Conservation (phyloP, 2,888 invertebrate species). For the Nysson spinosus region DNA sequence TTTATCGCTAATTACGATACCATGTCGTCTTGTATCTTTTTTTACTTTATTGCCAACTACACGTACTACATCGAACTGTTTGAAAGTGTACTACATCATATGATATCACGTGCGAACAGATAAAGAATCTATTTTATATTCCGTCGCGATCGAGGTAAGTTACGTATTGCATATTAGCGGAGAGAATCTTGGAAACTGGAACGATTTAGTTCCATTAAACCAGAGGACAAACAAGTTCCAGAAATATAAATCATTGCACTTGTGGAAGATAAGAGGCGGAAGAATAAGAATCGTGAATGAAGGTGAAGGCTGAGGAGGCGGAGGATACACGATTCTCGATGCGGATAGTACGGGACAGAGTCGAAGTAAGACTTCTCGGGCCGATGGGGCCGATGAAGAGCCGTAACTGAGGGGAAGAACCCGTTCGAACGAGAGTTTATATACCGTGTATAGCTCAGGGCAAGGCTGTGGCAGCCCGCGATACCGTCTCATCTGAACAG, state of each 20-base stretch:
- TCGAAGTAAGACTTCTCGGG: conserved; percentile 57
- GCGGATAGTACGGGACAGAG: conserved; percentile 56
- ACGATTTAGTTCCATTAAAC: background rate
- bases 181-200: background rate
- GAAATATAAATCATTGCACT: conserved; percentile 26
- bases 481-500: conserved; percentile 65
- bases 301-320: conserved; percentile 45
- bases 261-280: conserved; percentile 46
- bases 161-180: no score
- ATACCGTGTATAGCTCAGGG: conserved; percentile 59
- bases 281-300: conserved; percentile 45
- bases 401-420: conserved; percentile 58
- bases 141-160: no score
- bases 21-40: background rate
- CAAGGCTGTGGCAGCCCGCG: conserved; percentile 64
- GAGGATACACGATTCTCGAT: conserved; percentile 50
- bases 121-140: no score
- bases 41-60: no score
- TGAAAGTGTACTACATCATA: no score
- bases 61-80: background rate
- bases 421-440: conserved; percentile 63
- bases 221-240: background rate
- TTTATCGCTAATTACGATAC: conserved; percentile 27
- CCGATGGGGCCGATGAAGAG: conserved; percentile 58
- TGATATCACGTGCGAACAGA: no score